Evolutionary conservation across 2,888 invertebrate genomes (phyloP).

Genomic region (Agonopterix subpropinquella): DNA sequence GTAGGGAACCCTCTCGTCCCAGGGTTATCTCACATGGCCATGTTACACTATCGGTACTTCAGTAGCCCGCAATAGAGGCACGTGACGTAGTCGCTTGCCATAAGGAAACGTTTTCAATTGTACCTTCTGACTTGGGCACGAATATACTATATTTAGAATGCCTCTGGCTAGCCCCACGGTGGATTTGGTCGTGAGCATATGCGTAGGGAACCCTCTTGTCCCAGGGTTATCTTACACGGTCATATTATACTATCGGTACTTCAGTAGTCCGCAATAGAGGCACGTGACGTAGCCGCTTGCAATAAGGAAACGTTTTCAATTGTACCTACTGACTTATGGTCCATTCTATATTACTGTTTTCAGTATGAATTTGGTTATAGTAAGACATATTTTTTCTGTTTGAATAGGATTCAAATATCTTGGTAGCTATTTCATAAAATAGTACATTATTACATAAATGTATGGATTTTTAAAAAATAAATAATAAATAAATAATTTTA

Average conservation of each 20-base stretch:
- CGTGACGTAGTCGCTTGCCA: conserved; percentile 50
- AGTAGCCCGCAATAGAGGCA: conserved; percentile 6
- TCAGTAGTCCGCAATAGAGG: neutral
- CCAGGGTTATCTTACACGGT: no score
- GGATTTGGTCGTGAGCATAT: no score
- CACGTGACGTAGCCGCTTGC: conserved; percentile 46
- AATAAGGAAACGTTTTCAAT: conserved; percentile 63
- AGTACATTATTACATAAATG: no score
- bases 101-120: conserved; percentile 63
- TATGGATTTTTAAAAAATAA: no score
- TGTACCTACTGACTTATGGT: conserved; percentile 27
- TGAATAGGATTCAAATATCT: no score
- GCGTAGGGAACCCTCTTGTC: no score
- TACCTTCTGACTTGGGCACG: conserved; percentile 17
- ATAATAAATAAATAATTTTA: no score
- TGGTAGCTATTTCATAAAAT: no score
- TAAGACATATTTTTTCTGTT: no score
- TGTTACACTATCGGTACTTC: neutral
- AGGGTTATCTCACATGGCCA: no score
- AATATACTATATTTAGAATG: neutral
- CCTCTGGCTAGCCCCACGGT: no score
- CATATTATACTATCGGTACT: neutral
- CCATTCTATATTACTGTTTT: neutral
- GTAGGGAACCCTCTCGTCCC: no score
- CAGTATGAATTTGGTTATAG: neutral